Evolutionary conservation across 1,140 invertebrate genomes (phyloP).

Genomic region (Chymomyza costata): DNA sequence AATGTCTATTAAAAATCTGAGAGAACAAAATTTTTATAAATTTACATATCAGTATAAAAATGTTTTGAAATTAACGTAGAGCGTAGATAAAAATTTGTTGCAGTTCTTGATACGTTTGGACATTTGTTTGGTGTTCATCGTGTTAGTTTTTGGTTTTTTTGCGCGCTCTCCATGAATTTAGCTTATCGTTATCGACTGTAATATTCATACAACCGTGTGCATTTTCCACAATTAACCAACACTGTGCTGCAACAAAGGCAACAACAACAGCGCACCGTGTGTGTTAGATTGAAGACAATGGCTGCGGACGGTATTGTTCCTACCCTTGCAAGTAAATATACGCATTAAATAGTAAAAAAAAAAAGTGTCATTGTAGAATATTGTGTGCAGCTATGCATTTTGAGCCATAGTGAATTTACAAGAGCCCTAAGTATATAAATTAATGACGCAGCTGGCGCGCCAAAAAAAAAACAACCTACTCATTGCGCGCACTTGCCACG

Average conservation of each 20-base stretch:
- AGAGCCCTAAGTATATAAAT: not conserved
- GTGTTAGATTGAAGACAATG: slow-evolving; percentile 74
- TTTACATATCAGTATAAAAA: too few species aligned
- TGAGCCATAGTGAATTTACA: too few species aligned
- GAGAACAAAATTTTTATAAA: too few species aligned
- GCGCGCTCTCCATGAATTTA: slow-evolving; percentile 56
- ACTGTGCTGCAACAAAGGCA: slow-evolving; percentile 37
- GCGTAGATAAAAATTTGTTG: slow-evolving; percentile 62
- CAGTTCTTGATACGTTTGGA: slow-evolving; percentile 65
- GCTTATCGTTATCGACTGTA: slow-evolving; percentile 43
- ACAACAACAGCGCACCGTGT: slow-evolving; percentile 35
- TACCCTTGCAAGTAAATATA: slow-evolving; percentile 74
- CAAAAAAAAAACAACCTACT: not conserved
- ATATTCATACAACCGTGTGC: slow-evolving; percentile 51
- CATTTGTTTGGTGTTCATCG: slow-evolving; percentile 58
- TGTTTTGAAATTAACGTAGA: slow-evolving; percentile 70
- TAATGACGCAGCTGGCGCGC: not conserved
- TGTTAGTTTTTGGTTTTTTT: slow-evolving; percentile 32
- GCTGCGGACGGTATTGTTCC: slow-evolving; percentile 74
- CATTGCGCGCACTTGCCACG: not conserved
- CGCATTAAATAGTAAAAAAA: not conserved
- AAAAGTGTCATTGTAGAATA: slow-evolving; percentile 10
- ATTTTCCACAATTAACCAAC: slow-evolving; percentile 52
- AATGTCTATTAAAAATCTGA: too few species aligned
- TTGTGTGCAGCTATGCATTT: too few species aligned